Evolutionary conservation across 37 sponge, comb jelly and placozoan species (phyloP).

Genomic region (Petrosia ficiformis): DNA sequence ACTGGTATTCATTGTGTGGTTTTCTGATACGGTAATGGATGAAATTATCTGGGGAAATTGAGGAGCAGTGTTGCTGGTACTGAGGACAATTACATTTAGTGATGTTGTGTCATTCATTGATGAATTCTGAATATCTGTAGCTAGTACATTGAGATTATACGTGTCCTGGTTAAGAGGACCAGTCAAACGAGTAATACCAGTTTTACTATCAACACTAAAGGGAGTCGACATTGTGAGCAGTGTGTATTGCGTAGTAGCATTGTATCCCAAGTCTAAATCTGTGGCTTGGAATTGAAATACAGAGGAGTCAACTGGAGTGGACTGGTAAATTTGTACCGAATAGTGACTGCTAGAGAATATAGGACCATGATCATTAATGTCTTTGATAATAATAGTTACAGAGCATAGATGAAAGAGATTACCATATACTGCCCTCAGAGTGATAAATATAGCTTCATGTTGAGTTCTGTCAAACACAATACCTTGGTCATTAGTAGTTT

Average conservation of each 20-base stretch:
- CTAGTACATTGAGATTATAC: conserved; percentile 45
- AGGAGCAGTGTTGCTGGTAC: conserved; percentile 41
- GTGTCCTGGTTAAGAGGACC: not conserved
- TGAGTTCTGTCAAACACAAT: conserved; percentile 23
- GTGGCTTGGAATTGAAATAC: conserved; percentile 15
- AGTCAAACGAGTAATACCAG: not conserved
- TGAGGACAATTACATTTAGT: conserved; percentile 28
- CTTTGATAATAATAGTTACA: conserved; percentile 28
- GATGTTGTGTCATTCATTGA: conserved; percentile 3
- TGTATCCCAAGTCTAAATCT: conserved; percentile 55
- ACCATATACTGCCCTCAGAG: conserved; percentile 32
- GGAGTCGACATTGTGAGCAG: conserved; percentile 19
- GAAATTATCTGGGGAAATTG: not conserved
- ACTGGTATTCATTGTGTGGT: conserved; percentile 3
- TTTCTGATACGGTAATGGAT: conserved; percentile 24
- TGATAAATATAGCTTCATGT: conserved; percentile 51
- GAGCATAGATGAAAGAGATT: conserved; percentile 44
- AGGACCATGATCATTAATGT: conserved; percentile 76
- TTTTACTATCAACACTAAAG: not conserved
- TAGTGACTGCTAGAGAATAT: conserved; percentile 22
- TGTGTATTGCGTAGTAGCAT: conserved; percentile 49
- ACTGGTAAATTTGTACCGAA: conserved; percentile 42
- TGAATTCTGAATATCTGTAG: conserved; percentile 43
- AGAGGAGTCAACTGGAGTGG: conserved; percentile 42
- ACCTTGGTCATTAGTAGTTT: not conserved